phyloP scores from a whole-genome alignment of 2,888 invertebrate genomes.

The Linnaemya tessellans region DNA sequence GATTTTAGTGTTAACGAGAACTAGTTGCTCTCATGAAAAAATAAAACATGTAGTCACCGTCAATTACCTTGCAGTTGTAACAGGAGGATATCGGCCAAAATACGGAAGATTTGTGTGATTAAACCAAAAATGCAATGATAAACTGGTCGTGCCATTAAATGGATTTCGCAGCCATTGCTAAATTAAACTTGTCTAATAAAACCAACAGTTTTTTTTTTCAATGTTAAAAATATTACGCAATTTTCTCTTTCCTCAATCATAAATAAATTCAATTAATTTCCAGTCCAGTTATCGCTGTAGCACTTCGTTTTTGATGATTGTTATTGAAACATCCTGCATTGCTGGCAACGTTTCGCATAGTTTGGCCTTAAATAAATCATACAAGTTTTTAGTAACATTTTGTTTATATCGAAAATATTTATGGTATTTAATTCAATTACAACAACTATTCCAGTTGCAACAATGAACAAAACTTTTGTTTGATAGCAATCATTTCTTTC shows the following conservation, averaged over 20 bases:
- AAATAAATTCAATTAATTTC: slow-evolving; percentile 26
- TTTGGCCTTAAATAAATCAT: slow-evolving; percentile 25
- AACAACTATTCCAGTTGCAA: slow-evolving; percentile 13
- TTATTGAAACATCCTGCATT: slow-evolving; percentile 44
- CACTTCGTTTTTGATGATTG: slow-evolving; percentile 35
- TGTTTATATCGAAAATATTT: slow-evolving; percentile 15
- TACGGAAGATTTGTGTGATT: slow-evolving; percentile 60
- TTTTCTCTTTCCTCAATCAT: slow-evolving; percentile 51
- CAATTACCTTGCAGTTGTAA: slow-evolving; percentile 18
- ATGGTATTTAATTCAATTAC: slow-evolving; percentile 27
- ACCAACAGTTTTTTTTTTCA: slow-evolving; percentile 19
- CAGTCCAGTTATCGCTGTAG: slow-evolving; percentile 13
- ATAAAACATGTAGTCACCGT: not conserved
- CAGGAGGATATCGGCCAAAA: slow-evolving; percentile 63
- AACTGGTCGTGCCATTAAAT: slow-evolving; percentile 42
- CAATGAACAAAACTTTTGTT: slow-evolving; percentile 4
- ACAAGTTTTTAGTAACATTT: slow-evolving; percentile 13
- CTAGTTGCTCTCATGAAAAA: slow-evolving; percentile 26
- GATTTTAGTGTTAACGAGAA: slow-evolving; percentile 16
- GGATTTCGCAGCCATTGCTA: not conserved
- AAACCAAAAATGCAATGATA: slow-evolving; percentile 24
- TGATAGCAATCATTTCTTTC: not conserved
- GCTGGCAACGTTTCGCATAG: slow-evolving; percentile 1
- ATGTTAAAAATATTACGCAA: slow-evolving; percentile 48
- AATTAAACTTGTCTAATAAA: slow-evolving; percentile 4